phyloP scores from a whole-genome alignment of 2,797 vertebrate genomes.

The Nothura maculosa region DNA sequence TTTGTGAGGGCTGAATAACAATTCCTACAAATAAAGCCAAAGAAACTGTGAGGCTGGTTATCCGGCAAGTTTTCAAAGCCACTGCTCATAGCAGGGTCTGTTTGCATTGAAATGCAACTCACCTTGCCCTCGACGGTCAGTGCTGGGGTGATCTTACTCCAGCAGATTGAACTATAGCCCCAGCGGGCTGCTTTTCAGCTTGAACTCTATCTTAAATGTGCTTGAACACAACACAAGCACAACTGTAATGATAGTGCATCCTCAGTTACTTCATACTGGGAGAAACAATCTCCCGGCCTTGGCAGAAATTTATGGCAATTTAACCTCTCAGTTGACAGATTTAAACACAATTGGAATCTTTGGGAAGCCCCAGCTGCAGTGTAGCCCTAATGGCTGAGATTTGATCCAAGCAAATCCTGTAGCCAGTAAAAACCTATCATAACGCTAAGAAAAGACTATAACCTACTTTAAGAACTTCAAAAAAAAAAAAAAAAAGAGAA shows the following conservation, averaged over 20 bases:
- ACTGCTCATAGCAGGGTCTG: constrained; percentile 32
- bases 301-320: not conserved
- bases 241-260: not conserved
- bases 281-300: not conserved
- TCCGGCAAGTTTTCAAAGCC: constrained; percentile 73
- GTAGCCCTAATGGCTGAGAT: not conserved
- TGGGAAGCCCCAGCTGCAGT: not conserved
- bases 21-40: constrained; percentile 49
- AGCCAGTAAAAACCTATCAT: not conserved
- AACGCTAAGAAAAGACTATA: not conserved
- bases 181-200: constrained; percentile 28
- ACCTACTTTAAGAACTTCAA: not conserved
- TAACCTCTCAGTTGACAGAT: not conserved
- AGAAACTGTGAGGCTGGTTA: no score
- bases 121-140: constrained; percentile 59
- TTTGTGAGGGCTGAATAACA: constrained; percentile 67
- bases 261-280: constrained; percentile 5
- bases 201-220: constrained; percentile 6
- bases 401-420: not conserved
- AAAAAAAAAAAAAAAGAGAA: not conserved
- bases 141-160: not conserved
- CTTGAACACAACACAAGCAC: not conserved
- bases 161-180: constrained; percentile 35
- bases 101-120: constrained; percentile 36
- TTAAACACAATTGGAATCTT: not conserved